These are phyloP conservation scores for Drosophila repleta DNA, from an alignment of 1,140 invertebrate genomes.

Conservation along the genomic window DNA sequence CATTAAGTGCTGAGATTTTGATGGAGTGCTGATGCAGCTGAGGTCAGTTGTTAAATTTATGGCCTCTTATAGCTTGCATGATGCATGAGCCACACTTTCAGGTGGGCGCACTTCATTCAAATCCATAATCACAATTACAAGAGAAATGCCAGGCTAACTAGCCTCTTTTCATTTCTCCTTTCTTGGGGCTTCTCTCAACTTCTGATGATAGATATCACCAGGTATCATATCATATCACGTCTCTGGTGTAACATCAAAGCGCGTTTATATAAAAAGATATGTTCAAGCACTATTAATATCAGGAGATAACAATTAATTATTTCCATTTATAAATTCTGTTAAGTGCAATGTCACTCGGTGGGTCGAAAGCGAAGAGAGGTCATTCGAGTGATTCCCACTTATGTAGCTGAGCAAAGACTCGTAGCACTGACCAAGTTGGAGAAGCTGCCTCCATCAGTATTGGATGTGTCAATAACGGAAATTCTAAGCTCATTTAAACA, in stretches of 20 bases:
- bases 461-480: too few species aligned
- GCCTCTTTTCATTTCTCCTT: conserved; percentile 14
- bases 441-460: too few species aligned
- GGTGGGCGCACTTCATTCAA: conserved; percentile 66
- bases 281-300: not conserved
- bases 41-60: conserved; percentile 69
- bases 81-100: conserved; percentile 61
- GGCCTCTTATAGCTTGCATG: conserved; percentile 45
- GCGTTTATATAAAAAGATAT: not conserved
- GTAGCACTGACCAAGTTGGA: too few species aligned
- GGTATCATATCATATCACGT: conserved; percentile 2
- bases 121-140: conserved; percentile 62
- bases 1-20: conserved; percentile 73
- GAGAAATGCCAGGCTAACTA: conserved; percentile 35
- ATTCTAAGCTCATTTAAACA: too few species aligned
- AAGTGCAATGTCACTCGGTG: too few species aligned
- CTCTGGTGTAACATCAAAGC: not conserved
- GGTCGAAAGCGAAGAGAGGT: too few species aligned
- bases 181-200: not conserved
- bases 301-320: not conserved
- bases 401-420: too few species aligned
- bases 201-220: conserved; percentile 16
- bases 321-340: not conserved
- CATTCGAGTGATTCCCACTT: too few species aligned
- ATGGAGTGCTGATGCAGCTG: conserved; percentile 74